phyloP scores from a whole-genome alignment of 1,140 invertebrate genomes.

The Heliothis subflexa region DNA sequence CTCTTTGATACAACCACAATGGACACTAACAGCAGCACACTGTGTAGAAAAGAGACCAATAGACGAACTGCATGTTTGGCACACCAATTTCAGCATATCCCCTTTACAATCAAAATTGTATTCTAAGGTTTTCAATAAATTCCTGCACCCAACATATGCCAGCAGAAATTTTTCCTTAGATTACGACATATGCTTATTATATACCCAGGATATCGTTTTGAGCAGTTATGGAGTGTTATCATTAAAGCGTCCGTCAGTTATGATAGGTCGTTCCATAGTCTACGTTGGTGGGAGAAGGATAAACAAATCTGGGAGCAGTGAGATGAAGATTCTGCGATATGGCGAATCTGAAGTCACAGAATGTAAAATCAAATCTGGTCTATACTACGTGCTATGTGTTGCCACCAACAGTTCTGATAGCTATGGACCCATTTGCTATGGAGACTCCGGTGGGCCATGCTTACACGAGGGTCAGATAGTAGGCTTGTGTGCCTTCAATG shows the following conservation, averaged over 20 bases:
- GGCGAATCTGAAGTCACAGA: background rate
- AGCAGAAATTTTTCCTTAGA: background rate
- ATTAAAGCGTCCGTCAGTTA: no score
- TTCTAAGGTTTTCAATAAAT: constrained; percentile 4
- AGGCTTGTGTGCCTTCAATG: background rate
- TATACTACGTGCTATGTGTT: background rate
- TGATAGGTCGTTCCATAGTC: background rate
- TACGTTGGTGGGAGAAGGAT: background rate
- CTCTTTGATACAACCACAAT: background rate
- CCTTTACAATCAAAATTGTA: constrained; percentile 12
- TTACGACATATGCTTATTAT: constrained; percentile 4
- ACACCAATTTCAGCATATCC: background rate
- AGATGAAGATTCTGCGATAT: background rate
- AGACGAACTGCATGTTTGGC: background rate
- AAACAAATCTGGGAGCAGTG: background rate
- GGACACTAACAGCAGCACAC: background rate
- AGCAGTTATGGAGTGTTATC: background rate
- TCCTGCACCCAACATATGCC: background rate
- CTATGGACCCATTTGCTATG: background rate
- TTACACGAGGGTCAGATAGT: background rate
- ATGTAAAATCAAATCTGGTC: background rate
- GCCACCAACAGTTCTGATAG: background rate
- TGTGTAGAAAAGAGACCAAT: background rate
- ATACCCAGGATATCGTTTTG: background rate
- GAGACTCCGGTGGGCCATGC: background rate